Percentiles rank a stretch among this genome's conserved stretches.
These are phyloP conservation scores for Helicoverpa zea DNA, from an alignment of 1,140 invertebrate genomes.

Conservation along the genomic window DNA sequence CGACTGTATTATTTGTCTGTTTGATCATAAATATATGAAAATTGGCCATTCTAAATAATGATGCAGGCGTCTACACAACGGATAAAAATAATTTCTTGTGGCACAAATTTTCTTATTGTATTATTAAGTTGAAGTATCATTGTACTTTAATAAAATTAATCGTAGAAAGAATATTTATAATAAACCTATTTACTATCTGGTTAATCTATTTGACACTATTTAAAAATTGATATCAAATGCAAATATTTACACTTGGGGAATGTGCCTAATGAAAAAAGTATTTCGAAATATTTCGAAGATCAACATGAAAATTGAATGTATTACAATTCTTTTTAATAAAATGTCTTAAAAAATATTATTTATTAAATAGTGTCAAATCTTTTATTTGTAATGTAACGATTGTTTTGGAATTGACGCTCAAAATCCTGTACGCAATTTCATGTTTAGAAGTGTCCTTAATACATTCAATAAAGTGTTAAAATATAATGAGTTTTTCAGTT, in stretches of 20 bases:
- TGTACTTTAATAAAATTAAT: not conserved
- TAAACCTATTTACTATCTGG: slow-evolving; percentile 16
- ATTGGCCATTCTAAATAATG: no score
- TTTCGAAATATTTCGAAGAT: no score
- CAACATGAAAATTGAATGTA: no score
- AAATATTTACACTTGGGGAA: not conserved
- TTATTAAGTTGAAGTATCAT: not conserved
- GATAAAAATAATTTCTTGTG: slow-evolving; percentile 31
- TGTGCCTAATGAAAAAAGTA: no score
- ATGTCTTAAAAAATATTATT: not conserved
- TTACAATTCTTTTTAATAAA: not conserved
- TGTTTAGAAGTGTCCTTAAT: slow-evolving; percentile 78
- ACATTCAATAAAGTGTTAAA: slow-evolving; percentile 73
- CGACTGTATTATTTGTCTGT: not conserved
- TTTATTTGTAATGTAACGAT: slow-evolving; percentile 51
- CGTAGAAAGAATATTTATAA: not conserved
- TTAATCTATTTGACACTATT: slow-evolving; percentile 16
- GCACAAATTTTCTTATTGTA: slow-evolving; percentile 24
- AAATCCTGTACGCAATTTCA: slow-evolving; percentile 69
- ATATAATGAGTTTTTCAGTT: slow-evolving; percentile 23
- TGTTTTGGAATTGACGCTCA: slow-evolving; percentile 72
- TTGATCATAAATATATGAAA: no score
- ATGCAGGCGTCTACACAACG: not conserved
- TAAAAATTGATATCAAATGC: not conserved
- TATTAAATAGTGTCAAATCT: slow-evolving; percentile 5